Evolutionary conservation across 1,140 invertebrate species (phyloP).

Genomic region (Sycophila sp.): DNA sequence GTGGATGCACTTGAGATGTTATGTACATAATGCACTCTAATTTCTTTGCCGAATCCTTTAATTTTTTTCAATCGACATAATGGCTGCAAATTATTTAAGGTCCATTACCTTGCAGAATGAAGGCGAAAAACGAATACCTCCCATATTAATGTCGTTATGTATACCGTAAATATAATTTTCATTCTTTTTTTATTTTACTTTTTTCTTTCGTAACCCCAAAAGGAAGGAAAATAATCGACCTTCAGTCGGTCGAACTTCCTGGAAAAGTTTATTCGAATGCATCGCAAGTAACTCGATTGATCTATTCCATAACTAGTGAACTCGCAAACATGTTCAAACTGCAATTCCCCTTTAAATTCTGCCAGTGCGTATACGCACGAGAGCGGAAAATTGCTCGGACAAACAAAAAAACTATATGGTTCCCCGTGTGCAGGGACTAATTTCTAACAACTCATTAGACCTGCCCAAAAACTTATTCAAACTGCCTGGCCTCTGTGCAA

Average conservation of each 20-base stretch:
- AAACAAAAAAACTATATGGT: neutral
- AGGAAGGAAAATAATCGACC: neutral
- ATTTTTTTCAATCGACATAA: too few relatives aligned
- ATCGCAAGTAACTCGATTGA: too few relatives aligned
- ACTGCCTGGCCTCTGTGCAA: too few relatives aligned
- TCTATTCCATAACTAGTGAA: neutral
- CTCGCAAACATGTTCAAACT: constrained; percentile 1
- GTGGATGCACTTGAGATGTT: neutral
- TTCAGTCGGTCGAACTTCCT: neutral
- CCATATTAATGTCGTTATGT: too few relatives aligned
- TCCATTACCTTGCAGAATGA: too few relatives aligned
- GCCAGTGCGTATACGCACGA: neutral
- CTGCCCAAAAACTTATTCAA: neutral
- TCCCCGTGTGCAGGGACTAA: neutral
- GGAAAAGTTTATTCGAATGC: neutral
- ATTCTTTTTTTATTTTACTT: neutral
- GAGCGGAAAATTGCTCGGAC: neutral
- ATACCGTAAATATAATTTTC: neutral
- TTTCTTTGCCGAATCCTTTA: too few relatives aligned
- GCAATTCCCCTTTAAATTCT: neutral
- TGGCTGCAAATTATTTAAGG: too few relatives aligned
- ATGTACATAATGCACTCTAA: too few relatives aligned
- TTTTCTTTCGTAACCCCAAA: too few relatives aligned
- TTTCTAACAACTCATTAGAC: neutral
- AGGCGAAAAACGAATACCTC: too few relatives aligned